Base-by-base conservation (phyloP, 2,888 invertebrate species). In the Troilus luridus region DNA sequence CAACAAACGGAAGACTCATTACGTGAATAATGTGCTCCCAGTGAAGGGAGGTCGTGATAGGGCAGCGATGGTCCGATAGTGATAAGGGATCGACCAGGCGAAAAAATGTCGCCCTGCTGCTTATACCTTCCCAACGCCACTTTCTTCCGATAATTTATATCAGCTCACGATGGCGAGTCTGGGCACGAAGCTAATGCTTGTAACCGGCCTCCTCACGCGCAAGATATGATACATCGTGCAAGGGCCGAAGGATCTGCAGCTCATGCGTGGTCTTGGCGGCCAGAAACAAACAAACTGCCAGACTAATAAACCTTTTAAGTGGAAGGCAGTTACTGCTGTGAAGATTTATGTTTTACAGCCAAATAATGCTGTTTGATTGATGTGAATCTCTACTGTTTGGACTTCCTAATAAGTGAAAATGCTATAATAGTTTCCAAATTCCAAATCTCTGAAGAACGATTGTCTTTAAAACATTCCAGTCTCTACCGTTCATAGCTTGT, bases 1-100 rank as follows among this genome's bases (percentile, higher is more conserved):
- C 67, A 67, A 67, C 67, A 67, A 67, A 67, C 67, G 67, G 67
- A 67, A 67, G 67, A 67, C 67, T 67, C 67, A 67, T 67, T 81
- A 81, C 81, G 81, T 81, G 81, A 41, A 81, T 81, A 56, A 41
- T 54, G 9, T 81, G 54, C 24, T 24, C 9, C 54, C 54, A 54
- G 81, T 81, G 81, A 81, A 81, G 81, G 81, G 81, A n/a, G 21
- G 19, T 81, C 81, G 81, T 81, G 81, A 81, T 81, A 81, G 81
- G 81, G 81, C 81, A 81, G 19, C 54, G 81, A 81, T 81, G 54
- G 81, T 54, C 21, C 41, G 41, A 41, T 41, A 41, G 41, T 41
- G 41, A 41, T 41, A 1, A 41, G 41, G 41, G 41, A 41, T 41
- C 41, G 41, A 1, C 81, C 11, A 21, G 81, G 54, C 77, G 21